Percentiles rank a stretch among this genome's conserved stretches.
These are phyloP conservation scores for Gymnarchus niloticus DNA, from an alignment of 2,113 vertebrate genomes.

Conservation along the genomic window DNA sequence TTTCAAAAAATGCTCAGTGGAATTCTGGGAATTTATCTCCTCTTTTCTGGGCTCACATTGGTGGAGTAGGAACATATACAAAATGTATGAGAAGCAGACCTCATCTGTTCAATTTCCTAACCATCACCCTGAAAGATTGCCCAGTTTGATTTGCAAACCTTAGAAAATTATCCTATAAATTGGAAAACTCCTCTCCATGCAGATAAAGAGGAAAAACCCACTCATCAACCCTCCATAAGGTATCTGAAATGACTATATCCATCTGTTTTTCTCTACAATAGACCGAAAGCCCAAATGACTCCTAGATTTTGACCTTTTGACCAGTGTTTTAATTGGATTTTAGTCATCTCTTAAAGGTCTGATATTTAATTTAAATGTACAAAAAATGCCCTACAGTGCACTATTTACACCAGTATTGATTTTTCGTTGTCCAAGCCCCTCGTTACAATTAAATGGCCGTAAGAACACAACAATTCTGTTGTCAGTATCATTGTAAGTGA, in stretches of 20 bases:
- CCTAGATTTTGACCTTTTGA: slow-evolving; percentile 59
- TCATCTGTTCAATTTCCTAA: slow-evolving; percentile 71
- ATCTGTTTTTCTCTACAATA: slow-evolving; percentile 48
- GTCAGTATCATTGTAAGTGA: slow-evolving; percentile 46
- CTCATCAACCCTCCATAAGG: slow-evolving; percentile 44
- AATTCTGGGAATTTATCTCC: slow-evolving; percentile 38
- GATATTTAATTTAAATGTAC: slow-evolving; percentile 33
- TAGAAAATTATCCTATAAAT: slow-evolving; percentile 61
- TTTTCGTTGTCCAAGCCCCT: slow-evolving; percentile 47
- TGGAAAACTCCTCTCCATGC: slow-evolving; percentile 47
- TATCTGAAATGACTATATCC: slow-evolving; percentile 29
- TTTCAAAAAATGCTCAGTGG: slow-evolving; percentile 52
- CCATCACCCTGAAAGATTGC: slow-evolving; percentile 64
- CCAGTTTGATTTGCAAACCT: slow-evolving; percentile 57
- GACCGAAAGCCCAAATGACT: slow-evolving; percentile 48
- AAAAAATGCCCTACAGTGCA: slow-evolving; percentile 50
- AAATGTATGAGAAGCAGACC: slow-evolving; percentile 64
- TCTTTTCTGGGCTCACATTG: slow-evolving; percentile 40
- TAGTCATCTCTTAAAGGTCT: slow-evolving; percentile 63
- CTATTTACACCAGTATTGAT: slow-evolving; percentile 54
- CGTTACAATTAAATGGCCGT: slow-evolving; percentile 53
- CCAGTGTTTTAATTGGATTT: slow-evolving; percentile 61
- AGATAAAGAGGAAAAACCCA: slow-evolving; percentile 41
- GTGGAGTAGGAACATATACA: slow-evolving; percentile 54
- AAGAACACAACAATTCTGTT: slow-evolving; percentile 37